Percentiles rank a stretch among this genome's conserved stretches.
phyloP scores from a whole-genome alignment of 2,797 vertebrate species.

The Tauraco hartlaubi region DNA sequence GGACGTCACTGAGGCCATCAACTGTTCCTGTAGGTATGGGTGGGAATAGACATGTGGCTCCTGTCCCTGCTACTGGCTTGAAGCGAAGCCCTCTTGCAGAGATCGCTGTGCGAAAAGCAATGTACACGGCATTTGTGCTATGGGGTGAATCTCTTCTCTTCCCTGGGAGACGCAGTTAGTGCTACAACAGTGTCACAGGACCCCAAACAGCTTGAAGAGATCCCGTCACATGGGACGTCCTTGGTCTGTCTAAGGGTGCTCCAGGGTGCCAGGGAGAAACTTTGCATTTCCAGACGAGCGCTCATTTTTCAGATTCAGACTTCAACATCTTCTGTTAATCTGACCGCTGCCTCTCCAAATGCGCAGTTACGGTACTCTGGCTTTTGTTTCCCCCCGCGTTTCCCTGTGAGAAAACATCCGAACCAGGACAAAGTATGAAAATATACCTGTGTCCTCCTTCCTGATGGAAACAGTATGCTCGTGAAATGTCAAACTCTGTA shows the following conservation, averaged over 20 bases:
- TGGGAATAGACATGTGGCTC: neutral
- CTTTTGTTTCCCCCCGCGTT: neutral
- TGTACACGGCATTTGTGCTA: rapidly evolving
- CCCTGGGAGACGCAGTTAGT: rapidly evolving
- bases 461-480: neutral
- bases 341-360: neutral
- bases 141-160: neutral
- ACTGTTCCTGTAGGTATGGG: neutral
- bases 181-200: neutral
- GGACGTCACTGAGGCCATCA: neutral
- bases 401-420: constrained; percentile 41
- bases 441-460: neutral
- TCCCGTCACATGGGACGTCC: neutral
- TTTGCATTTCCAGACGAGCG: constrained; percentile 25
- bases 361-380: neutral
- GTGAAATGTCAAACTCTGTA: neutral
- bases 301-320: constrained; percentile 17
- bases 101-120: rapidly evolving
- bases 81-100: neutral
- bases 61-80: neutral
- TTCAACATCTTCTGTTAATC: neutral
- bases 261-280: neutral
- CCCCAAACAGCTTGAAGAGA: neutral
- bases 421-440: neutral
- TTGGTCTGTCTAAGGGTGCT: neutral